A percentile compares a stretch with the other conserved stretches of the same genome.
Evolutionary conservation across 2,797 vertebrate species (phyloP).

Genomic region (Denticeps clupeoides): DNA sequence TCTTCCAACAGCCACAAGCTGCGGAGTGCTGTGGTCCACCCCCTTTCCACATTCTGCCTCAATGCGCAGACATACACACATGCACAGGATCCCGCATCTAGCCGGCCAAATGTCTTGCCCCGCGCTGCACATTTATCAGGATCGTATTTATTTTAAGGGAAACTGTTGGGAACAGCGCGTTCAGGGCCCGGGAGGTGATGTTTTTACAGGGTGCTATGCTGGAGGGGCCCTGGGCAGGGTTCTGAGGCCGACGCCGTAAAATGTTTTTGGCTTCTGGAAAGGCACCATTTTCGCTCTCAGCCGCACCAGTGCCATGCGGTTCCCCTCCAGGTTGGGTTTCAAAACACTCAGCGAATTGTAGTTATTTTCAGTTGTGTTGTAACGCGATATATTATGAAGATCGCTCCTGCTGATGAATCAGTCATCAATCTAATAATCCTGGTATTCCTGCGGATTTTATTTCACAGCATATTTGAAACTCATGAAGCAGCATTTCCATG

Average conservation of each 20-base stretch:
- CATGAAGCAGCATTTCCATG: no score
- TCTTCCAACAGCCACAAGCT: conserved; percentile 38
- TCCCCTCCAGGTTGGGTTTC: no score
- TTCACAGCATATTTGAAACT: no score
- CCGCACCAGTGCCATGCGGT: no score
- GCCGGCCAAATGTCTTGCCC: conserved; percentile 7
- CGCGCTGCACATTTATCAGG: conserved; percentile 19
- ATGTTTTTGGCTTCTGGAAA: no score
- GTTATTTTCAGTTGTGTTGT: no score
- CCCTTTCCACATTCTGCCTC: conserved; percentile 25
- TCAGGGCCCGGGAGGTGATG: conserved; percentile 6
- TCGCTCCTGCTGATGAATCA: no score
- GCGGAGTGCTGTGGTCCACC: conserved; percentile 18
- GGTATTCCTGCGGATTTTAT: no score
- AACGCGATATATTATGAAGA: no score
- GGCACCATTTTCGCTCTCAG: no score
- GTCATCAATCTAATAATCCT: no score
- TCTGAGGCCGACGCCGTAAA: background rate
- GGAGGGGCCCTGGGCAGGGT: background rate
- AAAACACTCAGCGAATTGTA: no score
- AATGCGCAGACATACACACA: conserved; percentile 7
- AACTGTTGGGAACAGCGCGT: conserved; percentile 6
- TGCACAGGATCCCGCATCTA: conserved; percentile 6
- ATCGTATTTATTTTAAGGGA: conserved; percentile 26
- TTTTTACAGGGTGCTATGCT: conserved; percentile 19